phyloP scores from a whole-genome alignment of 2,888 invertebrate species.

The Drosophila anceps region DNA sequence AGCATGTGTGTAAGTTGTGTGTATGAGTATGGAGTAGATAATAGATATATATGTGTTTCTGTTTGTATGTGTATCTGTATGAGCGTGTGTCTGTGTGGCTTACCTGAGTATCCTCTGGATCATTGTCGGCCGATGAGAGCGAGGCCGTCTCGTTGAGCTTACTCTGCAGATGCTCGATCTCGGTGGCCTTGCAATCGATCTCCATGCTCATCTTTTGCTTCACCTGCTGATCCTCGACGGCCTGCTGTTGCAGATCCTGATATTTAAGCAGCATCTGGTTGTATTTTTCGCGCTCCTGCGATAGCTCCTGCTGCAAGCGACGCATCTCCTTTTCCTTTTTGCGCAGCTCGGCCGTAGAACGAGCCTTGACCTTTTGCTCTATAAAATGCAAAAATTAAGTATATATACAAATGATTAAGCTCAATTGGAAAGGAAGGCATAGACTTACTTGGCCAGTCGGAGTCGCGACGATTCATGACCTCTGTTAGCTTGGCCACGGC shows the following conservation, averaged over 20 bases:
- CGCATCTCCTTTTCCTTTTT: conserved; percentile 98
- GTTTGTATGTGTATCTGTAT: conserved; percentile 2
- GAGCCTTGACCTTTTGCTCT: conserved; percentile 92
- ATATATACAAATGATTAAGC: too few relatives aligned
- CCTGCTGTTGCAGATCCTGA: conserved; percentile 94
- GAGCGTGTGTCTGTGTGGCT: conserved; percentile 7
- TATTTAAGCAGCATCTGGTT: conserved; percentile 93
- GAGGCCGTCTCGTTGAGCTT: conserved; percentile 96
- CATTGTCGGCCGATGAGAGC: conserved; percentile 95
- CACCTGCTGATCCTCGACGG: conserved; percentile 90
- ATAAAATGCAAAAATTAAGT: background rate
- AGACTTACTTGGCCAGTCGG: conserved; percentile 86
- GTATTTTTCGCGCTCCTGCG: conserved; percentile 97
- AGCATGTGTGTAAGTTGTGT: conserved; percentile 24
- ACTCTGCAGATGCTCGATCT: conserved; percentile 96
- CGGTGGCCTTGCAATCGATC: conserved; percentile 97
- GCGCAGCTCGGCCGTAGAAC: conserved; percentile 91
- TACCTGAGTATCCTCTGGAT: conserved; percentile 89
- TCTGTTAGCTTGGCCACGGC: conserved; percentile 99
- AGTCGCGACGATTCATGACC: conserved; percentile 96
- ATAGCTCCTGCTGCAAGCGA: conserved; percentile 96
- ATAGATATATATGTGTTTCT: background rate
- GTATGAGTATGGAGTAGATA: conserved; percentile 10
- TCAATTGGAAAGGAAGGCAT: too few relatives aligned
- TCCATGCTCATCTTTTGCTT: conserved; percentile 96